Percentiles rank a stretch among this genome's conserved stretches.
phyloP scores from a whole-genome alignment of 2,888 invertebrate genomes.

The Rhogogaster chlorosoma region DNA sequence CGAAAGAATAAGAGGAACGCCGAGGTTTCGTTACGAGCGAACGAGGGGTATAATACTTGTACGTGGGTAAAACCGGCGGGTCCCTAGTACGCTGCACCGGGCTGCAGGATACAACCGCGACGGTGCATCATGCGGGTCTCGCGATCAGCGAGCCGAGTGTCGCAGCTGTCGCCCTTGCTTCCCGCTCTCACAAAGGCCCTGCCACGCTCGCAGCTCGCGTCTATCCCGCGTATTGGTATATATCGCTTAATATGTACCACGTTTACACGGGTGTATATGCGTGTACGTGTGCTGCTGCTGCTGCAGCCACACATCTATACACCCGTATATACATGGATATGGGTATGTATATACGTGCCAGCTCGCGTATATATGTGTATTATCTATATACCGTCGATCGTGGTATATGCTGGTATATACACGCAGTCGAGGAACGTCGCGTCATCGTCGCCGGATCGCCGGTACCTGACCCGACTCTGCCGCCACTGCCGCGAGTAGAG shows the following conservation, averaged over 20 bases:
- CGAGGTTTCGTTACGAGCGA: not conserved
- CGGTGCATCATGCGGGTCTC: constrained; percentile 65
- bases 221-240: not conserved
- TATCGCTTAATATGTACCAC: not conserved
- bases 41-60: not conserved
- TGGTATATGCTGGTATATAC: not conserved
- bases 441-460: constrained; percentile 39
- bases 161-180: constrained; percentile 59
- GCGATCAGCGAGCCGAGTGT: constrained; percentile 65
- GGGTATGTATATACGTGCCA: not conserved
- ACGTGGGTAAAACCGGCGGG: constrained; percentile 22
- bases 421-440: constrained; percentile 35
- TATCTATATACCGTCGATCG: not conserved
- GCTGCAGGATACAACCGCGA: constrained; percentile 46
- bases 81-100: not conserved
- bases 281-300: not conserved
- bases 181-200: constrained; percentile 47
- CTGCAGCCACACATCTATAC: not conserved
- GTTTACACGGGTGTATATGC: not conserved
- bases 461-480: constrained; percentile 42
- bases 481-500: constrained; percentile 54
- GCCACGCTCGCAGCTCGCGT: constrained; percentile 10
- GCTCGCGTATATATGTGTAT: not conserved
- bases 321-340: not conserved
- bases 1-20: not conserved